Evolutionary conservation across 2,113 vertebrate genomes (phyloP), one percentile per base, ranked within the genome.

Genomic region (Pituophis catenifer): DNA sequence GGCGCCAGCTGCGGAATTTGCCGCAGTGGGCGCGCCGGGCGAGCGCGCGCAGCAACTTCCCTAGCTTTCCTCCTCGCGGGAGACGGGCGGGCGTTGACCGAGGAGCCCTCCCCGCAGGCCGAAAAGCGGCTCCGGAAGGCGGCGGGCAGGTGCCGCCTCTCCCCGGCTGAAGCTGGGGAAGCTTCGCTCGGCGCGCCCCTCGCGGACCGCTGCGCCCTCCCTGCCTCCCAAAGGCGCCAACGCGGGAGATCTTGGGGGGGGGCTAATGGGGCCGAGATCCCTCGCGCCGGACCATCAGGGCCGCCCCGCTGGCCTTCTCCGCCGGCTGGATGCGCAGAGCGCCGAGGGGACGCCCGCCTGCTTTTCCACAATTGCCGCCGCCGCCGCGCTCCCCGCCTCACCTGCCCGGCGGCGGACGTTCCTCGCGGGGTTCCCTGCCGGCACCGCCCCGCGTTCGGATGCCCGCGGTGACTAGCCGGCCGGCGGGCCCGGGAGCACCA

Each of bases 1-100:
- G 96, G 95, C 95, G 95, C 95, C 96, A 97, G 97, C 98, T 98
- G 98, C 98, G 98, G 97, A 95, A 95, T 98, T 95, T 98, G 98
- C 98, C 98, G 98, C 98, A 98, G 98, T 98, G 97, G 97, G 97
- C 96, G 97, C 95, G 96, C 93, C 95, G 94, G 92, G 87, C 0
- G 95, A 38, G 94, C 48, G 96, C 92, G 96, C 93, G 91, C 65
- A 21, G 90, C 88, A 93, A 21, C 95, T 81, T 10, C 29, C 91
- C 50, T 1, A 24, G 6, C 59, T 24, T 53, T 0, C 59, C 4
- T 21, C 57, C 48, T 21, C 2, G 13, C 0, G 0, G 24, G 17
- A n/a, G 26, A 12, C 13, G 3, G 12, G 21, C 55, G 89, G 38
- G 55, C 38, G 89, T 48, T 50, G 57, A 3, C 44, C 75, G 33